Base-by-base conservation (phyloP, 1,140 invertebrate species). In the Leptinotarsa texana region DNA sequence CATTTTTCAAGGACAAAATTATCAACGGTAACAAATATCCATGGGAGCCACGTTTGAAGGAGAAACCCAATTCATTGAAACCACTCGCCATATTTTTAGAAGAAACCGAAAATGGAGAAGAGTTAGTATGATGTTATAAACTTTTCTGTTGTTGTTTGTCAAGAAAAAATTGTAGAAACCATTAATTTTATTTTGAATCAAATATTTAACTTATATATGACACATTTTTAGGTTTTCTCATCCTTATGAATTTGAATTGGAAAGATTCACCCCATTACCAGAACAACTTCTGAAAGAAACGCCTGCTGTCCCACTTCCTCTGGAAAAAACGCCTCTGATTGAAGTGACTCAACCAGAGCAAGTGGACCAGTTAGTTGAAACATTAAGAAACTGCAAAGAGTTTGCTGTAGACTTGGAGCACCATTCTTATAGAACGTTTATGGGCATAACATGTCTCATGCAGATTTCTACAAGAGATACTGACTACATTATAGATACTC, bases 401-500 rank as follows among this genome's bases (percentile, higher is more conserved):
- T 91, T 98, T 78, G 94, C 95, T 42, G 89, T 98, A 18, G 96
- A 98, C 90, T 86, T 98, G 62, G 96, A 97, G 88, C 93, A 95
- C 86, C 95, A 97, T 85, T 92, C 91, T 1, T 96, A 95, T 81
- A 86, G 95, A 75, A 90, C 91, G 4, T 96, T 92, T 82, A 91
- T 85, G 88, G 98, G 92, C 13, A 94, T 94, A 61, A 97, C 96
- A 0, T 99, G 97, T 85, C 86, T 99, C 1, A 92, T 99, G 85
- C 98, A 99, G 87, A 96, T 99, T 80, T 97, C 96, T 1, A 98
- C 96, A 1, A 80, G 88, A 49, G 87, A 90, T 24, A 91, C 91
- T 18, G 98, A 99, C 87, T 99, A 95, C 83, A 88, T 99, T 11
- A 89, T 99, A 33, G 98, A 99, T 84, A 92, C 96, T 0, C 84